phyloP scores from a whole-genome alignment of 2,113 vertebrate species.

The Willisornis vidua region DNA sequence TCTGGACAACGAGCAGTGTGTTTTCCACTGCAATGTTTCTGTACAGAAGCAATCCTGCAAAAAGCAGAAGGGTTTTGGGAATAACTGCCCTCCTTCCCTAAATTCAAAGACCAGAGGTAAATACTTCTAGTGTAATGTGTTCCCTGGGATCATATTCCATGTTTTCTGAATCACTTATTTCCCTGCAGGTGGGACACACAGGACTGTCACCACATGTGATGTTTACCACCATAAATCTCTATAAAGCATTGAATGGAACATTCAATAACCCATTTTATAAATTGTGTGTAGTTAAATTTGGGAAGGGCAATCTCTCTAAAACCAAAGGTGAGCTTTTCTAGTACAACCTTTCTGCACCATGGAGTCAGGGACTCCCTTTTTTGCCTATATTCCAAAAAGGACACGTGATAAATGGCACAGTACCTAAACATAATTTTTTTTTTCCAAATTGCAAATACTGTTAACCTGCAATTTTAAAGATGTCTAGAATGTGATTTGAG shows the following conservation, averaged over 20 bases:
- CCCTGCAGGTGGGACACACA: neutral
- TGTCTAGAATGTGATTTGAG: neutral
- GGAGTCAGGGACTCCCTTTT: neutral
- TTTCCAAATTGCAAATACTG: neutral
- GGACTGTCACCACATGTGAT: neutral
- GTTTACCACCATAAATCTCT: neutral
- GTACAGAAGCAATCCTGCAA: neutral
- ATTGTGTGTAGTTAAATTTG: neutral
- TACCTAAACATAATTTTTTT: neutral
- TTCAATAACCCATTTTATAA: neutral
- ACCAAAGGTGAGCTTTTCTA: neutral
- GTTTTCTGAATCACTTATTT: neutral
- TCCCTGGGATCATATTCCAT: neutral
- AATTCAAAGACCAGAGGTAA: neutral
- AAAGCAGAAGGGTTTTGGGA: neutral
- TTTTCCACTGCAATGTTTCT: neutral
- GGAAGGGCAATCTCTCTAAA: neutral
- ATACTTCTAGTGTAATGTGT: neutral
- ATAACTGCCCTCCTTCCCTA: neutral
- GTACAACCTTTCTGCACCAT: neutral
- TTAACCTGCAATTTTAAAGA: neutral
- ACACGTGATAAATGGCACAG: neutral
- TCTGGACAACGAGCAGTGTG: neutral
- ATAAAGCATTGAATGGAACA: neutral
- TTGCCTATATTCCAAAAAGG: neutral